Evolutionary conservation across 37 sponge, comb jelly and placozoan species (phyloP).

Genomic region (Amphimedon queenslandica): DNA sequence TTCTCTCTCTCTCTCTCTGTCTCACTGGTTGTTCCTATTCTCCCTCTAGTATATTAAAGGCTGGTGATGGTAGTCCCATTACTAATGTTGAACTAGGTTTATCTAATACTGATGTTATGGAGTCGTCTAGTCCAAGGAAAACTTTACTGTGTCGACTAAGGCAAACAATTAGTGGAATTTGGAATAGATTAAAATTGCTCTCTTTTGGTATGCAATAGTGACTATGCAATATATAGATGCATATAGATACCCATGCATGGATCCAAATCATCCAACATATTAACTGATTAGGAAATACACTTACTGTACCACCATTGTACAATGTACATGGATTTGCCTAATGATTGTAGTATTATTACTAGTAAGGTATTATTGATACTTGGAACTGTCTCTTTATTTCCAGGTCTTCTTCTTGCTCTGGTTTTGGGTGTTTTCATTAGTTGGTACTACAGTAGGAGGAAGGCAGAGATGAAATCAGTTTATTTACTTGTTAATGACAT

Average conservation of each 20-base stretch:
- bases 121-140: background rate
- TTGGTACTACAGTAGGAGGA: conserved; percentile 23
- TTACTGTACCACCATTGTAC: too few relatives aligned
- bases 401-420: conserved; percentile 19
- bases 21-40: too few relatives aligned
- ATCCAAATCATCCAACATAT: background rate
- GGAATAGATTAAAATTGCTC: background rate
- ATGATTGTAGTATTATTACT: too few relatives aligned
- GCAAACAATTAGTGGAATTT: background rate
- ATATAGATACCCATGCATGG: too few relatives aligned
- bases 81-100: background rate
- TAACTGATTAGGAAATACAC: too few relatives aligned
- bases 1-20: too few relatives aligned
- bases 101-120: background rate
- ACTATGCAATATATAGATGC: background rate
- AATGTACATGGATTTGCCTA: too few relatives aligned
- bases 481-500: conserved; percentile 49
- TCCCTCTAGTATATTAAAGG: background rate
- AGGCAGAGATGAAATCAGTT: conserved; percentile 2
- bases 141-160: background rate
- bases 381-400: background rate
- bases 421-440: background rate
- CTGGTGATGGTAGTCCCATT: background rate
- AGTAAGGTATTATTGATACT: background rate
- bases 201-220: background rate